Base-by-base conservation (phyloP, 1,140 invertebrate species). In the Diploscapter pachys region DNA sequence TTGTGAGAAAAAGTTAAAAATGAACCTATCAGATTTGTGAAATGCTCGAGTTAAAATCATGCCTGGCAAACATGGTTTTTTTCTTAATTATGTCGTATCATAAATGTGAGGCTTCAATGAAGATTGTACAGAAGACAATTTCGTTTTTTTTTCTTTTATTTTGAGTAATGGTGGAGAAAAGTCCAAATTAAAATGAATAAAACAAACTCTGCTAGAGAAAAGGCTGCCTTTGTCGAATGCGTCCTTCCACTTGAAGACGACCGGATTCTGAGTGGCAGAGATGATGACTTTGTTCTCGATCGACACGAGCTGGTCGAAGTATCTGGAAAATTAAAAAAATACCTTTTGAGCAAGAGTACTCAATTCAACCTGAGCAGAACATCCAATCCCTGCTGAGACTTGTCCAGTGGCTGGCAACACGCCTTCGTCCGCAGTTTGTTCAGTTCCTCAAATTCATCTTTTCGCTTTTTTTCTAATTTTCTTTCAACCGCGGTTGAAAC, bases 221-320 rank as follows among this genome's bases (percentile, higher is more conserved):
- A 98, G 90, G 4, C 92, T 92, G 61, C 93, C 93, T 85, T 93
- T 94, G 85, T 97, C 94, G 88, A 99, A 99, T 3, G 96, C 96
- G 91, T 99, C 95, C 87, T 96, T 96, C 96, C 96, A 99, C 86
- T 98, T 99, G 84, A 99, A 99, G 52, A 93, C 83, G 50, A 85
- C 76, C 6, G 83, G 83, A 72, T 81, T 85, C 50, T 79, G 65
- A 6, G 80, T 81, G 2, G 83, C 77, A 59, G 76, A 82, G 51
- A 93, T 90, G 11, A 95, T 93, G 78, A 99, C 91, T 88, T 99
- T 99, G 53, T 90, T 89, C 88, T 98, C 94, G 82, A 99, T 88
- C 4, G 92, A 91, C 78, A 90, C 90, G 9, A 99, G 88, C 86
- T 98, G 95, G 89, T 99, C 96, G 90, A 96, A 96, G 87, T 99